Evolutionary conservation across 2,888 invertebrate species (phyloP).

Genomic region (Pherbina coryleti): DNA sequence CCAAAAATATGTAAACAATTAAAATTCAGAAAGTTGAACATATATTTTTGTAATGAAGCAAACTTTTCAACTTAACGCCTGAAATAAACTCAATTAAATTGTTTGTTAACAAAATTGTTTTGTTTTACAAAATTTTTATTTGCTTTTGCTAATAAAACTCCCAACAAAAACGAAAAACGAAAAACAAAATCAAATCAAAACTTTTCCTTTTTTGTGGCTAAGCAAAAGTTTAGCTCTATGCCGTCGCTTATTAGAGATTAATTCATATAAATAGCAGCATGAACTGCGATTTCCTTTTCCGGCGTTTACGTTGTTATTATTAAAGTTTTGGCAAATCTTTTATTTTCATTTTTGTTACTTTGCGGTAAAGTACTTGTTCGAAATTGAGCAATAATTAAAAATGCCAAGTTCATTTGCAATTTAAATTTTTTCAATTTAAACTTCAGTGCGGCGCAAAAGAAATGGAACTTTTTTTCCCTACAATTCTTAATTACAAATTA

Average conservation of each 20-base stretch:
- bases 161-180: too few species aligned
- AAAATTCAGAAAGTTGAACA: too few species aligned
- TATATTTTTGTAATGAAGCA: background rate
- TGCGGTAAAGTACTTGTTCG: background rate
- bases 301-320: background rate
- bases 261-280: constrained; percentile 1
- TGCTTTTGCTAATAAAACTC: background rate
- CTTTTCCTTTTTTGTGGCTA: background rate
- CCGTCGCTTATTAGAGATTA: background rate
- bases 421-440: constrained; percentile 36
- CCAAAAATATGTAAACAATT: too few species aligned
- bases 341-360: too few species aligned
- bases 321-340: too few species aligned
- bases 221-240: background rate
- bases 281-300: background rate
- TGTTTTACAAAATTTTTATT: background rate
- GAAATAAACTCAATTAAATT: constrained; percentile 22
- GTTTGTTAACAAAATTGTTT: background rate
- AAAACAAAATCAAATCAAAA: background rate
- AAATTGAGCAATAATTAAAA: constrained; percentile 33
- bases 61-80: background rate
- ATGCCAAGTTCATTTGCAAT: constrained; percentile 25
- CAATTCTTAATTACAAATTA: constrained; percentile 6
- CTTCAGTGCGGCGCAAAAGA: background rate
- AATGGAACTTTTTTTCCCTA: background rate